Evolutionary conservation across 2,888 invertebrate species (phyloP), one percentile per base, ranked within the genome.

Genomic region (Drosophila macrospina): DNA sequence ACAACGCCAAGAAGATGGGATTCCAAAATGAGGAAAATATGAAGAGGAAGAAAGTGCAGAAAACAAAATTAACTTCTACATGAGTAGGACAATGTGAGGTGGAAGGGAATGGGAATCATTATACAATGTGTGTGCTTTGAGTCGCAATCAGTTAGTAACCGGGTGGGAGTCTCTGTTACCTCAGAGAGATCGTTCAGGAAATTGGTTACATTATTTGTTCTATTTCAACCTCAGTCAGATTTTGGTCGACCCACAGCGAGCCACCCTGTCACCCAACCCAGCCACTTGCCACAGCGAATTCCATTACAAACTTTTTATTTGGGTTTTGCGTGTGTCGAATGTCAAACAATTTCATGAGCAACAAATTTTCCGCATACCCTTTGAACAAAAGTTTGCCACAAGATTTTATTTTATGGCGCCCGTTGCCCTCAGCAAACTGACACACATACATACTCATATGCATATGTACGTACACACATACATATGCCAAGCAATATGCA

Each of bases 251-350:
- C 20, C 20, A 20, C 20, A 20, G 20, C 20, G 20, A 24, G 13
- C n/a, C 20, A 13, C 16, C 30, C n/a, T 13, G 13, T 1, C 16
- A 24, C 32, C 24, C 7, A 41, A 8, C 54, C n/a, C 10, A 11
- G 7, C 37, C 37, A 45, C 30, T 34, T 7, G 20, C 7, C 36
- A 39, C 13, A 48, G 44, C 59, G 50, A 62, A 60, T 65, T 77
- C 62, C 64, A 75, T 79, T 79, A 65, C 37, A 79, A 78, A 71
- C 32, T 50, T 77, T 75, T 77, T 63, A 60, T 75, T 75, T 65
- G 56, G 34, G 36, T 48, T 56, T 45, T 69, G 59, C 59, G 74
- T 77, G 77, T 65, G 60, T 68, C 80, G 80, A 64, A 71, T 77
- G 77, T 75, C 76, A 75, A 75, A 63, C 62, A 71, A 71, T 60